phyloP scores from a whole-genome alignment of 1,140 invertebrate species.

The Drosophila ananassae region DNA sequence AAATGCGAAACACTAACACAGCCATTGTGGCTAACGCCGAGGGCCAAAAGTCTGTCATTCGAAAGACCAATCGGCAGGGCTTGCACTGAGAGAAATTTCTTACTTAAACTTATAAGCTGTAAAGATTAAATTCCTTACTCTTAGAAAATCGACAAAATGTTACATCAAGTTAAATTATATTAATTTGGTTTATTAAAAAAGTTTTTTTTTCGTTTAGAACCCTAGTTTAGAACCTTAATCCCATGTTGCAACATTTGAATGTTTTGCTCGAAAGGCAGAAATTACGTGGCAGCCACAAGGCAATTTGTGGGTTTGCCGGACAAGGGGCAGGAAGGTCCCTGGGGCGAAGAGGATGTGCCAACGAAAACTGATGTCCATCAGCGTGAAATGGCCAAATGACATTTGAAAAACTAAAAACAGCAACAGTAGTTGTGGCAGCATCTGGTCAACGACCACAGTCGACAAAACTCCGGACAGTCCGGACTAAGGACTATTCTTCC shows the following conservation, averaged over 20 bases:
- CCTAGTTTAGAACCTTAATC: conserved; percentile 11
- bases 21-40: conserved; percentile 54
- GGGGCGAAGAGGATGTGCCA: neutral
- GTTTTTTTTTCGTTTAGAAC: neutral
- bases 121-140: too few relatives aligned
- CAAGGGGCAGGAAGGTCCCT: neutral
- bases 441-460: conserved; percentile 32
- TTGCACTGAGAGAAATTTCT: conserved; percentile 7
- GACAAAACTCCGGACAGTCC: conserved; percentile 26
- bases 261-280: conserved; percentile 32
- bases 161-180: neutral
- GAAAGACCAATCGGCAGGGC: conserved; percentile 1
- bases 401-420: conserved; percentile 78
- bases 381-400: conserved; percentile 75
- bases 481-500: conserved; percentile 1
- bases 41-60: conserved; percentile 38
- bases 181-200: neutral
- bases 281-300: conserved; percentile 47
- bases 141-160: neutral
- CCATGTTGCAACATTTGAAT: conserved; percentile 31
- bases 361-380: conserved; percentile 62
- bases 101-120: too few relatives aligned
- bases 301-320: conserved; percentile 26
- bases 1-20: conserved; percentile 63
- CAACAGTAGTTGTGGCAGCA: conserved; percentile 57